Percentiles rank a stretch among this genome's conserved stretches.
Conservation (phyloP, 2,113 vertebrate genomes). For the Stegostoma tigrinum region DNA sequence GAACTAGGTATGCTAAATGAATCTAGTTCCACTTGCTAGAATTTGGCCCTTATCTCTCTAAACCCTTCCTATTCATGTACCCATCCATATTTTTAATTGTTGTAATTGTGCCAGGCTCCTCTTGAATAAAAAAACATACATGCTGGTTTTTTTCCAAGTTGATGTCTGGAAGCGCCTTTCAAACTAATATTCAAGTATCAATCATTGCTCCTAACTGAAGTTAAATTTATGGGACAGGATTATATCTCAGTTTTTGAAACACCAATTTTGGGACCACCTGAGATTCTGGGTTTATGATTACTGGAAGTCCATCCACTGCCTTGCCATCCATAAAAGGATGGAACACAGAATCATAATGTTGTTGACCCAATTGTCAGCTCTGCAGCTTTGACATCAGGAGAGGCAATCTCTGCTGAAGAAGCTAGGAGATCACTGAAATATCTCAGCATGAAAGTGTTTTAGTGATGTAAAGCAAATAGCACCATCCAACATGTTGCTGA, state of each 20-base stretch:
- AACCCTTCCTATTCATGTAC: no score
- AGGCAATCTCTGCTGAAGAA: not conserved
- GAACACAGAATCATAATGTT: not conserved
- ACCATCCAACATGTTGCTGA: not conserved
- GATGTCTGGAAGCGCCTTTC: not conserved
- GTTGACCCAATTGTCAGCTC: not conserved
- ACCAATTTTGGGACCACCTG: not conserved
- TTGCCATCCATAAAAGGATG: not conserved
- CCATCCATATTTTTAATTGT: no score
- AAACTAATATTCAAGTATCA: not conserved
- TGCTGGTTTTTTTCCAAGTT: no score
- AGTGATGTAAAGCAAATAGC: not conserved
- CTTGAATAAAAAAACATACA: not conserved
- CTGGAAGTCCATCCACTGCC: not conserved
- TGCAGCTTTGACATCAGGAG: not conserved
- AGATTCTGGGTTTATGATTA: not conserved
- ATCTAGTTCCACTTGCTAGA: no score
- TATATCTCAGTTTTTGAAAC: not conserved
- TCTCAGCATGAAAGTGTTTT: not conserved
- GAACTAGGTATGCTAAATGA: no score
- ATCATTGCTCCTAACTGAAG: not conserved
- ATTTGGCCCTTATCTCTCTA: no score
- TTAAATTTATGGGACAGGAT: not conserved
- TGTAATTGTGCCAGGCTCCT: no score
- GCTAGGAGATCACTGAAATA: not conserved